Conservation (phyloP, 2,113 vertebrate genomes). For the Arvicanthis niloticus region DNA sequence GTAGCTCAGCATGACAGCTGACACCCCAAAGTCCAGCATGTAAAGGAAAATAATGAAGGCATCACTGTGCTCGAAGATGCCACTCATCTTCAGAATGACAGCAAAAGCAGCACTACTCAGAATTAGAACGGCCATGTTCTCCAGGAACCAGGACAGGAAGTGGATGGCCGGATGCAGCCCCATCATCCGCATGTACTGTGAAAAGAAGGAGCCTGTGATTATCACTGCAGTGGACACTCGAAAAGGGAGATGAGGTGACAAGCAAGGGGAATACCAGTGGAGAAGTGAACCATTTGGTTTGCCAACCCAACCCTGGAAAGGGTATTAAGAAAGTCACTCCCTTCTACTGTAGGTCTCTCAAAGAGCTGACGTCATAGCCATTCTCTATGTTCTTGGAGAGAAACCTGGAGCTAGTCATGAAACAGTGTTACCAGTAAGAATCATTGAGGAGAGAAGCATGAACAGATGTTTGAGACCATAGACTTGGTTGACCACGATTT, state of each 20-base stretch:
- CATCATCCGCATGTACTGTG: conserved; percentile 87
- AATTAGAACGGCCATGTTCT: conserved; percentile 79
- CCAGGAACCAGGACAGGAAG: conserved; percentile 88
- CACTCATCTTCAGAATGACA: conserved; percentile 84
- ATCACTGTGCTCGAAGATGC: conserved; percentile 85
- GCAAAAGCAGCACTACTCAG: conserved; percentile 81
- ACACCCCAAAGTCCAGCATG: conserved; percentile 85
- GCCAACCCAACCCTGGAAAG: neutral
- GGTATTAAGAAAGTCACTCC: too few relatives aligned
- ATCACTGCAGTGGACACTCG: neutral
- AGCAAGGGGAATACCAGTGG: fast-evolving
- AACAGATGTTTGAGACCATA: neutral
- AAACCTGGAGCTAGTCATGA: neutral
- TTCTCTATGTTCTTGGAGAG: neutral
- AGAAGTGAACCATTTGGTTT: fast-evolving
- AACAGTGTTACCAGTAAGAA: neutral
- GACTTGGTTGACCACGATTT: fast-evolving
- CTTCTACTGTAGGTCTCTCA: neutral
- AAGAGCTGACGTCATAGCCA: fast-evolving
- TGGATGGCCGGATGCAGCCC: conserved; percentile 82
- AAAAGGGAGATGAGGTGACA: fast-evolving
- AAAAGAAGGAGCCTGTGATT: neutral
- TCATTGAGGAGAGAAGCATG: fast-evolving
- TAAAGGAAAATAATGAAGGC: conserved; percentile 85
- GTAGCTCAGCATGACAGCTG: conserved; percentile 85